Base-by-base conservation (phyloP, 1,140 invertebrate genomes). In the Drosophila miranda region DNA sequence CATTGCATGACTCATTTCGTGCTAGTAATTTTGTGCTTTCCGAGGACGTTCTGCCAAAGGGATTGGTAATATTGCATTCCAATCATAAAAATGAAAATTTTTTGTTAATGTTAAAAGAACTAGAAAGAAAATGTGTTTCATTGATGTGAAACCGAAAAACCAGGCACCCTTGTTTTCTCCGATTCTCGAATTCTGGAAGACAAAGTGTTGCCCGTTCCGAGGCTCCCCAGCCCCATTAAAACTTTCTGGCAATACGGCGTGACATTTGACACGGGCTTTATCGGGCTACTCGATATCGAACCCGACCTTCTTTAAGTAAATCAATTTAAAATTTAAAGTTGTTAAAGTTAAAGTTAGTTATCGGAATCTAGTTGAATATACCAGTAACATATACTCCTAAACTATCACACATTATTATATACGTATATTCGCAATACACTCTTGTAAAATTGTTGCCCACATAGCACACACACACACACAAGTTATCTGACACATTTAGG, bases 401-500 rank as follows among this genome's bases (percentile, higher is more conserved):
- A 21, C 38, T 46, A 61, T 16, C 28, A 53, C 50, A 55, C 28
- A 58, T 3, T 34, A 11, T 34, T 14, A 49, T 30, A 52, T 26
- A 26, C 23, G 48, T 34, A 34, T 58, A 61, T 58, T 44, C 57
- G 41, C 44, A 46, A 45, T 30, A 58, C 19, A 69, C 61, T 48
- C 59, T 67, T 67, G 75, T 68, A 76, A 50, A 34, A 55, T 55
- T 61, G 6, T 26, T 55, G 57, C 51, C 9, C 54, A 44, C 16
- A 54, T 53, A 55, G 53, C 59, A 41, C 52, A 79, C 61, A 69
- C 61, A 69, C 61, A 69, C 69, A 81, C 63, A 69, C 69, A 81
- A 60, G 64, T 83, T 83, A 89, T 90, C 89, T 90, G 89, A 90
- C 89, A 48, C 56, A 84, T 64, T 73, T 87, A 89, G 89, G 89